Conservation (phyloP, 2,888 invertebrate genomes). For the Bruchidius siliquastri region DNA sequence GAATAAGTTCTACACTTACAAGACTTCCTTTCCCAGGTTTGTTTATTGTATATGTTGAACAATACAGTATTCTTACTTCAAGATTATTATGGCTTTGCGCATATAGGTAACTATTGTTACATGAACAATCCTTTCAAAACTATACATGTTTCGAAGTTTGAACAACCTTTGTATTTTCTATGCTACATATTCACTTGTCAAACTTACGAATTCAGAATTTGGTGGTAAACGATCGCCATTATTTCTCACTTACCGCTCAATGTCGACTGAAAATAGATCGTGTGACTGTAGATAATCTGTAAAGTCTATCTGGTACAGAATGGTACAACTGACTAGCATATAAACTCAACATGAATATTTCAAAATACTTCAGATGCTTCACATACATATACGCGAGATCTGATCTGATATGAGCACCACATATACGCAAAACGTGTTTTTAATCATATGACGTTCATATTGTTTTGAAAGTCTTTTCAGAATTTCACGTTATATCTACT, state of each 20-base stretch:
- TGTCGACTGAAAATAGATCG: not conserved
- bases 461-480: not conserved
- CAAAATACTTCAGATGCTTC: not conserved
- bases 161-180: too few relatives aligned
- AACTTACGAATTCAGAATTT: too few relatives aligned
- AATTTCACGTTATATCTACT: not conserved
- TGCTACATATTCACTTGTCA: too few relatives aligned
- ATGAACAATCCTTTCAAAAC: too few relatives aligned
- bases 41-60: too few relatives aligned
- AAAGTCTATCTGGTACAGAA: not conserved
- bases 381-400: not conserved
- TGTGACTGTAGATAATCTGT: not conserved
- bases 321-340: not conserved
- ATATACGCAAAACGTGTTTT: not conserved
- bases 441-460: not conserved
- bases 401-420: not conserved
- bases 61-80: too few relatives aligned
- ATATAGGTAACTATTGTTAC: too few relatives aligned
- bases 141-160: too few relatives aligned
- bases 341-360: not conserved
- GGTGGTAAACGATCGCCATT: too few relatives aligned
- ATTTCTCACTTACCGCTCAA: not conserved
- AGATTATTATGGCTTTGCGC: too few relatives aligned
- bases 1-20: too few relatives aligned
- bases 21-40: too few relatives aligned